A percentile compares a stretch with the other conserved stretches of the same genome.
These are phyloP conservation scores for Adelphocoris suturalis DNA, from an alignment of 2,888 invertebrate genomes.

Conservation along the genomic window DNA sequence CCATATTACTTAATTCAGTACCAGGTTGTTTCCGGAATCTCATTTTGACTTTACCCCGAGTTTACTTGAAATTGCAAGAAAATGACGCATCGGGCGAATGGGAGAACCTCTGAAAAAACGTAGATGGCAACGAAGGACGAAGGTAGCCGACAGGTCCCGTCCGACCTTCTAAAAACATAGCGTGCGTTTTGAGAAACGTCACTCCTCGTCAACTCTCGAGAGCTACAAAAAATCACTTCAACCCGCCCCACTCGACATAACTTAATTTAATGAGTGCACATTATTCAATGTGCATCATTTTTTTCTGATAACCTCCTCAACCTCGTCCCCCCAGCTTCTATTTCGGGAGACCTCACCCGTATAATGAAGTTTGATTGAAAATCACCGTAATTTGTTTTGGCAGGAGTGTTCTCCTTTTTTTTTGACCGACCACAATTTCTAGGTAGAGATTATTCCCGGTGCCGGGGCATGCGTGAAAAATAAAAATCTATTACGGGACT, in stretches of 20 bases:
- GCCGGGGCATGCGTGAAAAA: constrained; percentile 59
- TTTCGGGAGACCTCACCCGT: constrained; percentile 42
- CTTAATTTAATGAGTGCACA: constrained; percentile 50
- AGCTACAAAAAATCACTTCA: constrained; percentile 57
- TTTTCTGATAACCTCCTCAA: background rate
- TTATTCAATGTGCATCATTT: constrained; percentile 52
- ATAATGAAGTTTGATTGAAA: constrained; percentile 53
- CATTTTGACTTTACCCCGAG: no score
- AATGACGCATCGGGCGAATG: no score
- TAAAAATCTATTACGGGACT: constrained; percentile 64
- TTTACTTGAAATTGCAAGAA: no score
- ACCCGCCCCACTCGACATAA: constrained; percentile 23
- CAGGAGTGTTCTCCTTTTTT: background rate
- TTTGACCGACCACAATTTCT: background rate
- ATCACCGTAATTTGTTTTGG: constrained; percentile 58
- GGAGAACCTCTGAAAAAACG: no score
- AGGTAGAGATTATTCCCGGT: constrained; percentile 12
- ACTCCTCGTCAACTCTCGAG: constrained; percentile 48
- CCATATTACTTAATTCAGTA: no score
- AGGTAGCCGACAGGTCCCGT: background rate
- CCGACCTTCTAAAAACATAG: constrained; percentile 48
- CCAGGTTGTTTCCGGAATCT: no score
- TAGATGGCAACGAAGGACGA: background rate
- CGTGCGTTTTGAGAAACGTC: constrained; percentile 49
- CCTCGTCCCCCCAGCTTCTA: constrained; percentile 6